These are phyloP conservation scores for Ophiodon elongatus DNA, from an alignment of 2,113 vertebrate genomes.

Conservation along the genomic window DNA sequence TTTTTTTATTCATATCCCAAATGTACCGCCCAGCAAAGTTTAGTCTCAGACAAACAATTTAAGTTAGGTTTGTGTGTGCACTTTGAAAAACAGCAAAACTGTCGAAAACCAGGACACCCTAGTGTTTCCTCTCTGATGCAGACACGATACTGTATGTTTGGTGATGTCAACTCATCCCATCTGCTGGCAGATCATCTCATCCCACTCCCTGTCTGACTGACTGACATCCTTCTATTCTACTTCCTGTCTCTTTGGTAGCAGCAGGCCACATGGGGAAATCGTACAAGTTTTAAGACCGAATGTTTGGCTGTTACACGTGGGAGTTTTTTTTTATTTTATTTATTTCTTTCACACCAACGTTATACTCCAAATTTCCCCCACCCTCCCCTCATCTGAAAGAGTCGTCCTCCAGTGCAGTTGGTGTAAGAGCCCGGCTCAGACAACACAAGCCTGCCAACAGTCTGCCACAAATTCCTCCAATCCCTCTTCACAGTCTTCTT, in stretches of 20 bases:
- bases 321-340: constrained; percentile 44
- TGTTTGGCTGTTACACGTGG: constrained; percentile 42
- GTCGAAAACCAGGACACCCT: constrained; percentile 42
- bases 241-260: constrained; percentile 45
- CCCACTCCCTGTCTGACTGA: constrained; percentile 59
- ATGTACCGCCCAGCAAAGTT: neutral
- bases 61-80: constrained; percentile 2
- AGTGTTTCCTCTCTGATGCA: constrained; percentile 45
- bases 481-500: constrained; percentile 61
- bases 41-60: constrained; percentile 19
- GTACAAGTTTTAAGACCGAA: constrained; percentile 15
- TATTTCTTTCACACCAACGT: constrained; percentile 28
- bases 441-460: constrained; percentile 64
- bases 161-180: constrained; percentile 51
- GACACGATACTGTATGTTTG: constrained; percentile 54
- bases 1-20: neutral
- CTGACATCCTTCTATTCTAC: constrained; percentile 55
- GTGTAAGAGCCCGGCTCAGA: constrained; percentile 61
- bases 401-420: constrained; percentile 46
- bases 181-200: constrained; percentile 55
- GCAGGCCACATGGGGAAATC: constrained; percentile 33
- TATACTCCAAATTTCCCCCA: constrained; percentile 7
- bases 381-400: constrained; percentile 23
- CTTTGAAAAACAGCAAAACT: constrained; percentile 38
- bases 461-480: constrained; percentile 63